A percentile compares a stretch with the other conserved stretches of the same genome.
These are phyloP conservation scores for Melanotaenia maccullochi DNA, from an alignment of 2,797 vertebrate genomes.

Conservation along the genomic window DNA sequence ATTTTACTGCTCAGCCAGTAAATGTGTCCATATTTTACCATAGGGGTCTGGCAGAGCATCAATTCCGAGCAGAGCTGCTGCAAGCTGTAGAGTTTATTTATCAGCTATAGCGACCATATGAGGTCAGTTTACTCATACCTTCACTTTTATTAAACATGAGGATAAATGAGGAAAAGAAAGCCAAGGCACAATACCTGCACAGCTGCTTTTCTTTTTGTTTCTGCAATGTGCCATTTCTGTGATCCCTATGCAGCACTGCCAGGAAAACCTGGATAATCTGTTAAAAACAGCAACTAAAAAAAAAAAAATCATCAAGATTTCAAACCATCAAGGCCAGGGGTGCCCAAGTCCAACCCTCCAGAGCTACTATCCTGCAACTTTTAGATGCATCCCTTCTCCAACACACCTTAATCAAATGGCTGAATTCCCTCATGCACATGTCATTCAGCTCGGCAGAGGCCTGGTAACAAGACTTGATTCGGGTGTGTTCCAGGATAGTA, in stretches of 20 bases:
- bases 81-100: slow-evolving; percentile 53
- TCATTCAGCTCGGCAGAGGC: no score
- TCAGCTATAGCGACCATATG: slow-evolving; percentile 38
- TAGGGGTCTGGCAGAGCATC: slow-evolving; percentile 46
- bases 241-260: slow-evolving; percentile 16
- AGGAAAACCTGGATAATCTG: slow-evolving; percentile 33
- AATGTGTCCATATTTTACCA: slow-evolving; percentile 62
- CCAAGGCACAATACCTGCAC: slow-evolving; percentile 1
- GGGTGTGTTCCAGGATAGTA: no score
- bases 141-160: slow-evolving; percentile 49
- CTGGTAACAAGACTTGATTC: no score
- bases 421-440: no score
- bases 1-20: slow-evolving; percentile 60
- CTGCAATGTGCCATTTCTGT: slow-evolving; percentile 31
- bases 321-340: no score
- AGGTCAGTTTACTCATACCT: slow-evolving; percentile 49
- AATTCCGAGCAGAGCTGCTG: slow-evolving; percentile 40
- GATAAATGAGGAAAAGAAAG: slow-evolving; percentile 40
- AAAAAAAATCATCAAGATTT: no score
- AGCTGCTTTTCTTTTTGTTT: slow-evolving; percentile 39
- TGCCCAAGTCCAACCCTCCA: no score
- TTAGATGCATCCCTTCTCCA: no score
- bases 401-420: no score
- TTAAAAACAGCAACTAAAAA: slow-evolving; percentile 18
- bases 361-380: no score